A percentile compares a stretch with the other conserved stretches of the same genome.
Evolutionary conservation across 2,797 vertebrate species (phyloP).

Genomic region (Pampus argenteus): DNA sequence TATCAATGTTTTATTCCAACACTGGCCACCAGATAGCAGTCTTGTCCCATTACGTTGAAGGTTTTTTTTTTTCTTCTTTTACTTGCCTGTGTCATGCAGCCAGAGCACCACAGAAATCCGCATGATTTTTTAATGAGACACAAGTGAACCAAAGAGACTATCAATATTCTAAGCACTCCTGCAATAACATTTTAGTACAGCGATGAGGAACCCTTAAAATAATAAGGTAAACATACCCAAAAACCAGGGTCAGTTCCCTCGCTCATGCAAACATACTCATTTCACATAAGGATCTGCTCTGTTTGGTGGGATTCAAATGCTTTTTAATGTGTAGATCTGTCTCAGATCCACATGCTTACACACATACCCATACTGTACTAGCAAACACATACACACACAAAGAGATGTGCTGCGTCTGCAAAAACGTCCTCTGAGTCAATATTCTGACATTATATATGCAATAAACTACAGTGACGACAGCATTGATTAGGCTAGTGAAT

Average conservation of each 20-base stretch:
- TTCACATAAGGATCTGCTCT: constrained; percentile 60
- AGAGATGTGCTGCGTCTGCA: constrained; percentile 61
- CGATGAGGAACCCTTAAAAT: constrained; percentile 78
- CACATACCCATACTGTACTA: constrained; percentile 21
- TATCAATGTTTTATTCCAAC: constrained; percentile 2
- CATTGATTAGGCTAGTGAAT: constrained; percentile 76
- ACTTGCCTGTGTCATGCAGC: constrained; percentile 53
- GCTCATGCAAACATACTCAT: constrained; percentile 58
- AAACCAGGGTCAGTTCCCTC: constrained; percentile 69
- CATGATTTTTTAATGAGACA: constrained; percentile 81
- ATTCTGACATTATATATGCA: constrained; percentile 69
- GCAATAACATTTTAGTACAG: constrained; percentile 80
- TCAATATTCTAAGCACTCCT: constrained; percentile 82
- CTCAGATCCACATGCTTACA: constrained; percentile 22
- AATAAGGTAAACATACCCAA: constrained; percentile 79
- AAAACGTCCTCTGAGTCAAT: constrained; percentile 63
- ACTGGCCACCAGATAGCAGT: constrained; percentile 80
- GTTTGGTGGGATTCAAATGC: constrained; percentile 47
- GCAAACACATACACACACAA: constrained; percentile 16
- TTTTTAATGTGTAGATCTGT: constrained; percentile 29
- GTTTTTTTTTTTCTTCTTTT: constrained; percentile 19
- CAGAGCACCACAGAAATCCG: constrained; percentile 61
- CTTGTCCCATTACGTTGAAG: constrained; percentile 54
- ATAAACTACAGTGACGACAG: constrained; percentile 72
- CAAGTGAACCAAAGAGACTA: constrained; percentile 80